phyloP scores from a whole-genome alignment of 2,113 vertebrate genomes.

The Pholis gunnellus region DNA sequence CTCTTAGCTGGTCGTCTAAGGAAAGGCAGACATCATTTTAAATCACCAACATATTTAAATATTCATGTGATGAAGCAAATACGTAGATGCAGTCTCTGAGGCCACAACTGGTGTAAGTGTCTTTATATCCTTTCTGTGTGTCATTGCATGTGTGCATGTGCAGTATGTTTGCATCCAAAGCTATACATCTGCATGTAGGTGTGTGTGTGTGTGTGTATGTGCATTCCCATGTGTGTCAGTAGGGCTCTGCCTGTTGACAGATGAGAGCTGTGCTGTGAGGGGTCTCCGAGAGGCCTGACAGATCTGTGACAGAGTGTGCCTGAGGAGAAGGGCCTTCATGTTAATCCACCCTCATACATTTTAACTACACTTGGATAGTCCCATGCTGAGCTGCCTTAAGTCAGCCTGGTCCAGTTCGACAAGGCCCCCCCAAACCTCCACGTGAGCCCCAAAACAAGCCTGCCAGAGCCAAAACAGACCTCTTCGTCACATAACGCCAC shows the following conservation, averaged over 20 bases:
- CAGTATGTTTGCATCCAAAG: background rate
- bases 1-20: constrained; percentile 30
- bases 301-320: constrained; percentile 68
- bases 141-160: background rate
- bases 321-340: constrained; percentile 58
- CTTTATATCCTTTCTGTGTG: background rate
- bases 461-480: constrained; percentile 23
- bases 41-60: constrained; percentile 42
- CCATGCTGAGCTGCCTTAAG: constrained; percentile 47
- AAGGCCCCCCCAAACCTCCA: constrained; percentile 1
- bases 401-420: constrained; percentile 18
- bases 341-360: constrained; percentile 62
- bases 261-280: constrained; percentile 54
- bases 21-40: constrained; percentile 49
- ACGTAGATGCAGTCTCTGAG: constrained; percentile 7
- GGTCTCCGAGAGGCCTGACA: constrained; percentile 60
- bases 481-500: constrained; percentile 32
- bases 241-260: constrained; percentile 55
- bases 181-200: background rate
- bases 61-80: constrained; percentile 42
- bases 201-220: constrained; percentile 11
- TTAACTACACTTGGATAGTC: constrained; percentile 57
- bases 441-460: constrained; percentile 28
- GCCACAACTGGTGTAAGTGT: background rate
- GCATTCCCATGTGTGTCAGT: constrained; percentile 17